These are phyloP conservation scores for Gobius niger DNA, from an alignment of 2,113 vertebrate species.

Conservation along the genomic window DNA sequence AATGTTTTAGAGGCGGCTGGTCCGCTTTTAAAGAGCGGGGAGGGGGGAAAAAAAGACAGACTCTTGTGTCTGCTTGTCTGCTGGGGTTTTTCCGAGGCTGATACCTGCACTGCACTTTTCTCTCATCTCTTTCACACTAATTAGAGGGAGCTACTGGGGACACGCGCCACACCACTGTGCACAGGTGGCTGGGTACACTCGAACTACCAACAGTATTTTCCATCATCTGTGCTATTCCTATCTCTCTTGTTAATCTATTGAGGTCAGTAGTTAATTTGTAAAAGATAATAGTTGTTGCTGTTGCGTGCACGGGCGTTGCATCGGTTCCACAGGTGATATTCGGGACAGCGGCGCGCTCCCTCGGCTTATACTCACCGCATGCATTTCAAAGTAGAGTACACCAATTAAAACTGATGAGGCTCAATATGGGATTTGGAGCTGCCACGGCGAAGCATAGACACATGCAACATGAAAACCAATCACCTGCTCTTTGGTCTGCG, in stretches of 20 bases:
- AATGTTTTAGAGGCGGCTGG: slow-evolving; percentile 63
- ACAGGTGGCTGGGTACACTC: slow-evolving; percentile 17
- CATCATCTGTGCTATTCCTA: slow-evolving; percentile 26
- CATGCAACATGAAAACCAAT: slow-evolving; percentile 65
- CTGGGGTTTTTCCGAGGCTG: slow-evolving; percentile 52
- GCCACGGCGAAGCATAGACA: slow-evolving; percentile 51
- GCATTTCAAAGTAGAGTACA: slow-evolving; percentile 72
- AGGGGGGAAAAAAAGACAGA: slow-evolving; percentile 43
- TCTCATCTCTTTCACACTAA: slow-evolving; percentile 68
- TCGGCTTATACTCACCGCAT: slow-evolving; percentile 64
- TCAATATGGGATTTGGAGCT: slow-evolving; percentile 70
- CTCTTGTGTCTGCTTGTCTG: slow-evolving; percentile 60
- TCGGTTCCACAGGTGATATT: slow-evolving; percentile 59
- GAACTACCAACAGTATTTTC: slow-evolving; percentile 28
- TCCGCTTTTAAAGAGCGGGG: slow-evolving; percentile 51
- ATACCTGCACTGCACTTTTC: slow-evolving; percentile 57
- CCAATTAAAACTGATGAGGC: slow-evolving; percentile 78
- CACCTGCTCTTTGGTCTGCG: slow-evolving; percentile 17
- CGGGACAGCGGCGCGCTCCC: slow-evolving; percentile 60
- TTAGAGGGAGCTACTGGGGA: slow-evolving; percentile 53
- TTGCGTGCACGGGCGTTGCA: slow-evolving; percentile 18
- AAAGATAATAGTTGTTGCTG: background rate
- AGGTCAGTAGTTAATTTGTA: slow-evolving; percentile 31
- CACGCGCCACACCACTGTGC: slow-evolving; percentile 34
- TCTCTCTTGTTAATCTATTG: slow-evolving; percentile 34